These are phyloP conservation scores for Aproaerema taeniolella DNA, from an alignment of 2,888 invertebrate species.

Conservation along the genomic window DNA sequence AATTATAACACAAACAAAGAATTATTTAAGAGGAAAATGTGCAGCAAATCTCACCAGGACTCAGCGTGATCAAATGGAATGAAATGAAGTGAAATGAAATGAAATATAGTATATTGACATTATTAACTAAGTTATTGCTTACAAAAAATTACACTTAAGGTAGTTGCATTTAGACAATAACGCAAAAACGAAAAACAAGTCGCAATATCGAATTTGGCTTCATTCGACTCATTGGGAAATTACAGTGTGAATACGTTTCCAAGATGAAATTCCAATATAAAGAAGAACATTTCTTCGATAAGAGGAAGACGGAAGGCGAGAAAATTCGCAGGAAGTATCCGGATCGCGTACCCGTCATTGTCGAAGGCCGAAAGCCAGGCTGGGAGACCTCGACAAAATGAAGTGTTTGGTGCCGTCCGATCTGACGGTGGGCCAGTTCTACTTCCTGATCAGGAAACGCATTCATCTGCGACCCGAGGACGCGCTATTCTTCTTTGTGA, in stretches of 20 bases:
- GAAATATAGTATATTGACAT: too few relatives aligned
- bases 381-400: slow-evolving; percentile 97
- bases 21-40: too few relatives aligned
- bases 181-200: slow-evolving; percentile 77
- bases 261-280: slow-evolving; percentile 98
- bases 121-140: too few relatives aligned
- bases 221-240: too few relatives aligned
- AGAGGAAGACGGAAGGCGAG: slow-evolving; percentile 96
- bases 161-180: slow-evolving; percentile 64
- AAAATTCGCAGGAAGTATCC: slow-evolving; percentile 97
- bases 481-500: slow-evolving; percentile 97
- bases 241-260: slow-evolving; percentile 40
- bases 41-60: too few relatives aligned
- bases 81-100: too few relatives aligned
- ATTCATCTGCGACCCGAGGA: slow-evolving; percentile 97
- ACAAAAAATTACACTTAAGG: too few relatives aligned
- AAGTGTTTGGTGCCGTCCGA: slow-evolving; percentile 98
- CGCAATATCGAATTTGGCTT: slow-evolving; percentile 52
- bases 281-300: slow-evolving; percentile 97
- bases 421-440: slow-evolving; percentile 97
- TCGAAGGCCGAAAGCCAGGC: slow-evolving; percentile 95
- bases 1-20: too few relatives aligned
- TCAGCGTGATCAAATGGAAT: too few relatives aligned
- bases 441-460: slow-evolving; percentile 96
- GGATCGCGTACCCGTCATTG: slow-evolving; percentile 97